Base-by-base conservation (phyloP, 1,140 invertebrate genomes). In the Vollenhovia emeryi region DNA sequence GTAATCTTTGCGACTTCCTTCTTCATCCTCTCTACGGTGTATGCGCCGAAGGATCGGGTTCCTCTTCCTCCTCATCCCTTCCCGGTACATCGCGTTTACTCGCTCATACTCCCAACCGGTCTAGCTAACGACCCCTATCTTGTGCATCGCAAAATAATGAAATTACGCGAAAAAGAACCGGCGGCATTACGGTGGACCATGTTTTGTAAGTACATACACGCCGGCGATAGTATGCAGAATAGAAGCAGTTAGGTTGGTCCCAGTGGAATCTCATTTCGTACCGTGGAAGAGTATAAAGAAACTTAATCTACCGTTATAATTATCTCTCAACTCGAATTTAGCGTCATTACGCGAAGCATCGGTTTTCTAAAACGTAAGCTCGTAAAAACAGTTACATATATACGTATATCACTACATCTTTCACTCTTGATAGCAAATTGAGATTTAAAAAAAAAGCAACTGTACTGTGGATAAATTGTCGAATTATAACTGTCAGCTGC, bases 81-180 rank as follows among this genome's bases (percentile, higher is more conserved):
- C 45, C 18, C 43, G 33, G 55, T 45, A 50, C 52, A 27, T 9
- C 27, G 33, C 80, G 64, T 82, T 86, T 89, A 64, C 55, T 60
- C 33, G 78, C 64, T 85, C 62, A 50, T 84, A 68, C 87, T 68
- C 60, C 30, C 52, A 66, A 78, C 75, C 75, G 62, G 84, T 79
- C 88, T 62, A 69, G 74, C 85, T 91, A 91, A 92, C 90, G 86
- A 91, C 87, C 87, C 52, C 74, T 85, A 90, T 90, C 84, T 86
- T 87, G 64, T 76, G 74, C 90, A 94, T 92, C 92, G 89, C 88
- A 87, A 92, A 92, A 93, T 94, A 94, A 94, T 92, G 92, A 93
- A 93, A 93, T 93, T 93, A 93, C 92, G 86, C 90, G 91, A 91
- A 92, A 91, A 93, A 90, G 88, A 68, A 75, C 76, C 79, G n/a